Base-by-base conservation (phyloP, 2,888 invertebrate genomes). In the Bhutanitis thaidina region DNA sequence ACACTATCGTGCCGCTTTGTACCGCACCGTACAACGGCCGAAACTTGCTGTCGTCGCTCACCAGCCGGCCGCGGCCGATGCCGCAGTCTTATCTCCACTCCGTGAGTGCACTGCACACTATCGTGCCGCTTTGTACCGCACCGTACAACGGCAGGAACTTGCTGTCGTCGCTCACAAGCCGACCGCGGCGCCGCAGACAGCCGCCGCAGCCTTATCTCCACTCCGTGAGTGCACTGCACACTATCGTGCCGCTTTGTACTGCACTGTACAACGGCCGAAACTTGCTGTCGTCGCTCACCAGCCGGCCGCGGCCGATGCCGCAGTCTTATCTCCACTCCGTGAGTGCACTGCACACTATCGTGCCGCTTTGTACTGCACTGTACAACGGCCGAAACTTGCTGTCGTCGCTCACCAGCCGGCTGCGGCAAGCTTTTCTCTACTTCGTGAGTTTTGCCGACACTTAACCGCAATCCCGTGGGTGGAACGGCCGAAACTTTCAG, bases 351-450 rank as follows among this genome's bases (percentile, higher is more conserved):
- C 45, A 10, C 25, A 7, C 13, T 12, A 9, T 10, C 20, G 29
- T 29, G 29, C 30, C 13, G 25, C 37, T 16, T 15, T 37, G 37
- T 37, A 4, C 37, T 14, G 10, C 37, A 47, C 67, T 79, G 60
- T 67, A 77, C 36, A 3, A 37, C 80, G 92, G 44, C 95, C 94
- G 16, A 97, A 90, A 92, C 64, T 83, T 38, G 25, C 38, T 38
- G 38, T 12, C 78, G 20, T 59, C 77, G 27, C 27, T 27, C 27
- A 88, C 51, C 90, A 91, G 20, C 88, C 91, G 49, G 91, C 27
- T 91, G 61, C 84, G 91, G 67, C 90, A n/a, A n/a, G n/a, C 90
- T 0, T 64, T 65, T 48, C 67, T 64, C 35, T 55, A 66, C 68
- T 49, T 71, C 65, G 32, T 43, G 43, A 43, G 49, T 43, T n/a